Conservation (phyloP, 2,113 vertebrate genomes). For the Meleagris gallopavo region DNA sequence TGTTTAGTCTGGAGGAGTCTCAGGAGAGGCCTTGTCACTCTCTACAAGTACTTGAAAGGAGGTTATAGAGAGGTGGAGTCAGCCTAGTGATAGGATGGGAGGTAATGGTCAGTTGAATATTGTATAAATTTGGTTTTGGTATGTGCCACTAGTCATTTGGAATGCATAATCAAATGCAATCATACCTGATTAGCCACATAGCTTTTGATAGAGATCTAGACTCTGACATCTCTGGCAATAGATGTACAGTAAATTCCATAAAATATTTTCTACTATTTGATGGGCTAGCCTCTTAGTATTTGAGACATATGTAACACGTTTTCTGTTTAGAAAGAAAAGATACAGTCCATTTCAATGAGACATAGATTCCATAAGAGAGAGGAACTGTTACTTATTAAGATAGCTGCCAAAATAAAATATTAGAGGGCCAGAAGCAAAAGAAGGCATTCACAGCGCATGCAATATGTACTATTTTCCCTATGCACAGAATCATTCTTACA, state of each 20-base stretch:
- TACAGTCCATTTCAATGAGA: background rate
- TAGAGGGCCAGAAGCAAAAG: background rate
- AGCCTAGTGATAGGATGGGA: too few relatives aligned
- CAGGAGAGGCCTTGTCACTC: too few relatives aligned
- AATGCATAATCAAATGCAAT: background rate
- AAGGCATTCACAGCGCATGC: rapidly evolving
- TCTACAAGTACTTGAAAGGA: too few relatives aligned
- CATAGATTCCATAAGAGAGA: background rate
- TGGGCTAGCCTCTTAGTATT: background rate
- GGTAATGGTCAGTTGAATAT: too few relatives aligned
- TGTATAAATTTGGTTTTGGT: background rate
- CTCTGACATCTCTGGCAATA: background rate
- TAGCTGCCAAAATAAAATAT: slow-evolving; percentile 8
- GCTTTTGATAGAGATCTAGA: background rate
- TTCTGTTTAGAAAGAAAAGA: slow-evolving; percentile 3
- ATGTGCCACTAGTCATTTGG: background rate
- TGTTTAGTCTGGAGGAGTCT: too few relatives aligned
- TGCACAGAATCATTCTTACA: background rate
- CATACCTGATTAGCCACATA: background rate
- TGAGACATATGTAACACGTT: background rate
- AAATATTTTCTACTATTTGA: background rate
- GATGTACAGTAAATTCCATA: background rate
- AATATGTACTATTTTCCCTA: background rate
- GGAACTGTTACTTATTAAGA: background rate
- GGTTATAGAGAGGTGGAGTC: too few relatives aligned